Evolutionary conservation across 2,113 vertebrate species (phyloP), one percentile per base, ranked within the genome.

Genomic region (Chauna torquata): DNA sequence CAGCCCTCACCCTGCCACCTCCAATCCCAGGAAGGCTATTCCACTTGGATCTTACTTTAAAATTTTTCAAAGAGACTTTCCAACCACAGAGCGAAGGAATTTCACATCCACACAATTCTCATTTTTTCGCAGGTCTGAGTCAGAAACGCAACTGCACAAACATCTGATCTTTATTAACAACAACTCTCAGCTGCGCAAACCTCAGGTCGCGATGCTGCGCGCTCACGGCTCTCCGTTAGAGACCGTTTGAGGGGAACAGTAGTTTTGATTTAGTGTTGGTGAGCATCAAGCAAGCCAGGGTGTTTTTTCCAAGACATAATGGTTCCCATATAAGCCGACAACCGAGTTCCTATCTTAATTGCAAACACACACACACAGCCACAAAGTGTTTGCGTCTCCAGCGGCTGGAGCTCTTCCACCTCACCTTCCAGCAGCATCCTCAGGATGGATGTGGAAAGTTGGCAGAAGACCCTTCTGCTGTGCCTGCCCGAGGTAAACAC

Each of bases 141-240:
- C 97, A 97, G 95, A 98, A 95, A 96, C 88, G 59, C 81, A 55
- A 84, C 93, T 93, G 84, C 83, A 87, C 72, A 74, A 97, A 97
- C 96, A 97, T 96, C 91, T 97, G 94, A 97, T 97, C 86, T 95
- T 94, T 92, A 92, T 97, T 96, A 90, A 74, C 94, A 85, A 92
- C 75, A 95, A 87, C 96, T 86, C 96, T 91, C 85, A 93, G 94
- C 92, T 90, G 69, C 88, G 89, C 96, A 69, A 91, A 96, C 95
- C 64, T 92, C 92, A 86, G 96, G 82, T 96, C 54, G n/a, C 42
- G 89, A 62, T 13, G 69, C 93, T 14, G 36, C 94, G 97, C 97
- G 93, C 77, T 34, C 40, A 95, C 36, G 72, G 88, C 71, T 94
- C 88, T 88, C 91, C 92, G 58, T 89, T 82, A 96, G 88, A 52